Evolutionary conservation across 2,888 invertebrate genomes (phyloP).

Genomic region (Tipula unca): DNA sequence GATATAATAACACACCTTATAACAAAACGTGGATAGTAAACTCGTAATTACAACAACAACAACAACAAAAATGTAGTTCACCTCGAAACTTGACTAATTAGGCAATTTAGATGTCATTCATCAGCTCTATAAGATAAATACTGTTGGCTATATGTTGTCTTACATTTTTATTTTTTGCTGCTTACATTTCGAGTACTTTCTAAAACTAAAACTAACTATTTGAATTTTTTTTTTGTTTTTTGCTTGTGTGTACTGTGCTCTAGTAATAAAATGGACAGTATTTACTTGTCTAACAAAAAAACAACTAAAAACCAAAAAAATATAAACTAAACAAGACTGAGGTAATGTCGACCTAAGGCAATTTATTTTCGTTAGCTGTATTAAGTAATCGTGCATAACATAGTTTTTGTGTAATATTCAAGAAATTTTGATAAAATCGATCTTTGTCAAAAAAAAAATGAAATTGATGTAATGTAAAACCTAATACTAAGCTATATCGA

Average conservation of each 20-base stretch:
- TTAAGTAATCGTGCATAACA: background rate
- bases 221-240: background rate
- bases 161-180: background rate
- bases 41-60: background rate
- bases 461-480: background rate
- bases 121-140: background rate
- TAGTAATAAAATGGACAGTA: background rate
- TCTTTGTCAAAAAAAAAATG: background rate
- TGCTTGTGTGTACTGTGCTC: background rate
- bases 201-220: background rate
- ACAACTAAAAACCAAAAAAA: background rate
- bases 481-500: background rate
- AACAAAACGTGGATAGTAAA: background rate
- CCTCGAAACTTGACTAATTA: constrained; percentile 14
- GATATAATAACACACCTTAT: background rate
- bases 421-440: background rate
- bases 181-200: background rate
- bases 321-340: background rate
- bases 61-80: background rate
- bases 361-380: background rate
- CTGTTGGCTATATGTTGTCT: background rate
- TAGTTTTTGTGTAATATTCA: background rate
- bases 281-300: background rate
- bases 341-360: background rate
- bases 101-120: constrained; percentile 14